phyloP scores from a whole-genome alignment of 2,113 vertebrate species.

The Propithecus coquereli region DNA sequence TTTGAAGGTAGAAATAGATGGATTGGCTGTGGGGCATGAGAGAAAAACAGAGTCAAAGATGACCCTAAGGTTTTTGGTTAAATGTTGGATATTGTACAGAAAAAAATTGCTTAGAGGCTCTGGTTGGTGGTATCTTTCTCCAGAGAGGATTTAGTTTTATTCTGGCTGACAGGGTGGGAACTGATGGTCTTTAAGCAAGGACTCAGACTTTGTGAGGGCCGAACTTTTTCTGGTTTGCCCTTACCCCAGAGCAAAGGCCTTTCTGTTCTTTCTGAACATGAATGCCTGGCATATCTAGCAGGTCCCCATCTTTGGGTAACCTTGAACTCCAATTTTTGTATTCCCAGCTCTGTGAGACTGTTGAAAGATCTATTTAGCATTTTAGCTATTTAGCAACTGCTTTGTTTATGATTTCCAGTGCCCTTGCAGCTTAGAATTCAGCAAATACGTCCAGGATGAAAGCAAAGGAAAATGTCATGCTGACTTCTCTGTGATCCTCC shows the following conservation, averaged over 20 bases:
- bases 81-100: not conserved
- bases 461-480: not conserved
- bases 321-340: not conserved
- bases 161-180: not conserved
- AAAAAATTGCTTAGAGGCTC: not conserved
- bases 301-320: not conserved
- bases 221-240: not conserved
- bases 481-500: not conserved
- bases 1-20: not conserved
- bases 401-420: not conserved
- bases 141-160: not conserved
- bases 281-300: not conserved
- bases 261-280: not conserved
- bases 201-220: not conserved
- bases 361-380: not conserved
- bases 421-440: not conserved
- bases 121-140: not conserved
- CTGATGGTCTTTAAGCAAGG: not conserved
- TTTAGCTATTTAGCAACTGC: not conserved
- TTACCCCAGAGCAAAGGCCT: not conserved
- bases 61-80: not conserved
- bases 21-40: not conserved
- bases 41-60: not conserved
- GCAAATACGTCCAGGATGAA: not conserved
- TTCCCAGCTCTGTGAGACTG: not conserved